Evolutionary conservation across 1,140 invertebrate species (phyloP).

Genomic region (Metopolophium dirhodum): DNA sequence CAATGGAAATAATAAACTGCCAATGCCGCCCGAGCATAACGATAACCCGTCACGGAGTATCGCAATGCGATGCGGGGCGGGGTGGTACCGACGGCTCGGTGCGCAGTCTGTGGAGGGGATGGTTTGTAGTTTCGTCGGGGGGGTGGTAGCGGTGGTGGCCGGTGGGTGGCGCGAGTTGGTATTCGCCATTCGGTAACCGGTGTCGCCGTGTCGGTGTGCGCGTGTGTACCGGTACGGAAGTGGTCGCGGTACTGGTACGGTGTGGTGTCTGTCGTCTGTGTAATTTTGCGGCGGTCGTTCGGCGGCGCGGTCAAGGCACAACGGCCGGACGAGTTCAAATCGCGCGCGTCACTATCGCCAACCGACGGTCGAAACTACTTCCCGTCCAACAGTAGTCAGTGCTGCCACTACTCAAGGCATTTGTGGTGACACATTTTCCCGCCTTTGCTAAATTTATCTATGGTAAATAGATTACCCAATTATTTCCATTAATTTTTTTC

Average conservation of each 20-base stretch:
- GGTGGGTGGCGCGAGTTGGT: neutral
- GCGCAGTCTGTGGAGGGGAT: neutral
- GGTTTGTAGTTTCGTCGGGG: neutral
- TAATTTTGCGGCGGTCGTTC: neutral
- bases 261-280: neutral
- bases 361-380: neutral
- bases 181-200: neutral
- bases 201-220: neutral
- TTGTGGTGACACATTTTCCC: neutral
- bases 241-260: neutral
- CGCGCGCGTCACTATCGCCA: neutral
- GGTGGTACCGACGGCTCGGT: neutral
- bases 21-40: neutral
- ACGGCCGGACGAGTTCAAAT: neutral
- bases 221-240: neutral
- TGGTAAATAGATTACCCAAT: too few species aligned
- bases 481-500: too few species aligned
- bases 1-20: neutral
- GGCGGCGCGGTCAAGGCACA: neutral
- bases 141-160: neutral
- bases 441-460: too few species aligned
- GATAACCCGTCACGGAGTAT: neutral
- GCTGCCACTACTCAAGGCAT: neutral
- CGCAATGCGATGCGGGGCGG: neutral
- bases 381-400: neutral